Evolutionary conservation across 2,797 vertebrate genomes (phyloP).

Genomic region (Eremophila alpestris): DNA sequence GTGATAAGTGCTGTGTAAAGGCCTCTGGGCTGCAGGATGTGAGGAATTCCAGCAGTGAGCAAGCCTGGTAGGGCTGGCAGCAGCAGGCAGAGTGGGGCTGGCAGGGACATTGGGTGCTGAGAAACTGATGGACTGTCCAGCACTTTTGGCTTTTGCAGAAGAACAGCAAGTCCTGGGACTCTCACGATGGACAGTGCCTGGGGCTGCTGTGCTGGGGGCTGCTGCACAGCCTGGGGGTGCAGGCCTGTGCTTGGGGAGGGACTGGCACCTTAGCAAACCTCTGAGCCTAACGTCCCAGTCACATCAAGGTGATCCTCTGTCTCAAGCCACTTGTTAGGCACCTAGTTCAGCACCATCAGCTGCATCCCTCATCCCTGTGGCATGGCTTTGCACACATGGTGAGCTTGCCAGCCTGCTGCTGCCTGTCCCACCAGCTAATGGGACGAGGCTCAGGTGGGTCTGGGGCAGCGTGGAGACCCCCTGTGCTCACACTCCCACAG

Average conservation of each 20-base stretch:
- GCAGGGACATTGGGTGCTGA: fast-evolving
- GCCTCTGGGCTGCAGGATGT: background rate
- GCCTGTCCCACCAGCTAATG: fast-evolving
- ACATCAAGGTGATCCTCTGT: background rate
- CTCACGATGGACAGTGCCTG: background rate
- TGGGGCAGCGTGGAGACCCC: background rate
- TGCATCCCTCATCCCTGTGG: background rate
- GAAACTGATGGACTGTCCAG: fast-evolving
- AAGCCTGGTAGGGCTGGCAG: background rate
- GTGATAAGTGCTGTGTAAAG: background rate
- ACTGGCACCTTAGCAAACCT: background rate
- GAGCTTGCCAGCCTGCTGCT: background rate
- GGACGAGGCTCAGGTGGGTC: background rate
- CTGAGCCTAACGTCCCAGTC: background rate
- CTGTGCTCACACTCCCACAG: background rate
- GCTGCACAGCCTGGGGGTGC: background rate
- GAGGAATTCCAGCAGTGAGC: background rate
- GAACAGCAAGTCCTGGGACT: fast-evolving
- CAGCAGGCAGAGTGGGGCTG: background rate
- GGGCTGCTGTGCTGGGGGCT: background rate
- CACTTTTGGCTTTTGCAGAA: background rate
- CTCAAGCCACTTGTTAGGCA: background rate
- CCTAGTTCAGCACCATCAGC: background rate
- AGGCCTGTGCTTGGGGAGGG: background rate
- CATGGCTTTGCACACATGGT: fast-evolving